These are phyloP conservation scores for Furcifer pardalis DNA, from an alignment of 2,797 vertebrate species.

Conservation along the genomic window DNA sequence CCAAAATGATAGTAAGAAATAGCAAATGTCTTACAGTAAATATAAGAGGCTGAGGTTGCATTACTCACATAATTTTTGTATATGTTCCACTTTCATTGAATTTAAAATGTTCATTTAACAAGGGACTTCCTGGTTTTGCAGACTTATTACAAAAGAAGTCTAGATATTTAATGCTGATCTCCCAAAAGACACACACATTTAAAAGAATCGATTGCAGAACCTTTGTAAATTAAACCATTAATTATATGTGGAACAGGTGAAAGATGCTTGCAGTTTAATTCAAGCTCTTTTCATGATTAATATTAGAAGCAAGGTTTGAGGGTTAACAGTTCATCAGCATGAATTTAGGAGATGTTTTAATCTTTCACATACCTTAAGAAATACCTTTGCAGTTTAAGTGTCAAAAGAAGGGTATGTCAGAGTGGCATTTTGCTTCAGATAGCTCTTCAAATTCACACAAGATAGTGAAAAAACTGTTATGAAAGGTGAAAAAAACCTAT, in stretches of 20 bases:
- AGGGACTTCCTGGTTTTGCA: constrained; percentile 48
- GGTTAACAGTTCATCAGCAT: constrained; percentile 26
- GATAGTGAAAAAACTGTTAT: constrained; percentile 26
- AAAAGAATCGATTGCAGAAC: constrained; percentile 59
- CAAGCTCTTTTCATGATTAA: constrained; percentile 46
- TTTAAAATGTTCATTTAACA: constrained; percentile 64
- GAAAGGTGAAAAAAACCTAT: background rate
- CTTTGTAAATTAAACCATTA: constrained; percentile 61
- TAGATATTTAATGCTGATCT: constrained; percentile 52
- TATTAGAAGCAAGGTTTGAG: constrained; percentile 2
- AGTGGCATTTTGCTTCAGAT: constrained; percentile 18
- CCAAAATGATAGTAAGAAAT: no score
- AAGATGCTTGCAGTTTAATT: constrained; percentile 48
- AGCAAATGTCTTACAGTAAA: background rate
- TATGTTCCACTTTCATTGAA: constrained; percentile 48
- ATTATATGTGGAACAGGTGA: constrained; percentile 56
- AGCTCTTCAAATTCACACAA: constrained; percentile 36
- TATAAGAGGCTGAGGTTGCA: constrained; percentile 45
- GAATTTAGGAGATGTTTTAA: constrained; percentile 9
- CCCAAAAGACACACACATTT: constrained; percentile 51
- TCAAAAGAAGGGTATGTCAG: background rate
- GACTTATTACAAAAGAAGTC: constrained; percentile 57
- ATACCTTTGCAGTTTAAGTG: background rate
- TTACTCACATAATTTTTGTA: constrained; percentile 65
- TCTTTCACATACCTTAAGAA: rapidly evolving